Base-by-base conservation (phyloP, 2,797 vertebrate genomes). In the Rhincodon typus region DNA sequence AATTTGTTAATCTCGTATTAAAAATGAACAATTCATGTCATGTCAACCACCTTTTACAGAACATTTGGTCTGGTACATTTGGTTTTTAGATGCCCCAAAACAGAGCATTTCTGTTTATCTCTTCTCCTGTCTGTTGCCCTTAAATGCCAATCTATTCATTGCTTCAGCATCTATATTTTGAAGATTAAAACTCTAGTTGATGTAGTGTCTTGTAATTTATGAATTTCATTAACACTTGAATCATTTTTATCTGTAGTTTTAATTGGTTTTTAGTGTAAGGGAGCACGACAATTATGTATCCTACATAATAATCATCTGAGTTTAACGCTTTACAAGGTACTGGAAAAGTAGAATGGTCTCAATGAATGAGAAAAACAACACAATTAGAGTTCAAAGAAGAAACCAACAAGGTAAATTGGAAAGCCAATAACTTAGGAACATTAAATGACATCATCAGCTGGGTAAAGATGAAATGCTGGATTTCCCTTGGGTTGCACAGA, bases 221-320 rank as follows among this genome's bases (percentile, higher is more conserved):
- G n/a, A 91, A 91, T 82, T 82, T 19, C 62, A 67, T 19, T 38
- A 67, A 67, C n/a, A 82, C 19, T 88, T 34, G 34, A 4, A 62
- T 66, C n/a, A 93, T 93, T 93, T 93, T 38, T 34, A 91, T 23
- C n/a, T 91, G 53, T 0, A 34, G 77, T 91, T 91, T 91, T 91
- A 34, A n/a, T 90, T n/a, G 90, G 19, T 67, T 91, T 91, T 38
- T 57, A n/a, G 57, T 91, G 66, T 15, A 66, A 91, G 38, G 21
- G 15, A n/a, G 57, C 62, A 21, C 34, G 3, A n/a, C 57, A n/a
- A 15, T 91, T 46, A 46, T 46, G 57, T 57, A 57, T 0, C 10
- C 10, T 91, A 21, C 25, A 23, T 21, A 38, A 66, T 67, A 38
- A 17, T 93, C 19, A 23, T 19, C 66, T 93, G 66, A 38, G 17